phyloP scores from a whole-genome alignment of 2,888 invertebrate species.

The Lydus trimaculatus region DNA sequence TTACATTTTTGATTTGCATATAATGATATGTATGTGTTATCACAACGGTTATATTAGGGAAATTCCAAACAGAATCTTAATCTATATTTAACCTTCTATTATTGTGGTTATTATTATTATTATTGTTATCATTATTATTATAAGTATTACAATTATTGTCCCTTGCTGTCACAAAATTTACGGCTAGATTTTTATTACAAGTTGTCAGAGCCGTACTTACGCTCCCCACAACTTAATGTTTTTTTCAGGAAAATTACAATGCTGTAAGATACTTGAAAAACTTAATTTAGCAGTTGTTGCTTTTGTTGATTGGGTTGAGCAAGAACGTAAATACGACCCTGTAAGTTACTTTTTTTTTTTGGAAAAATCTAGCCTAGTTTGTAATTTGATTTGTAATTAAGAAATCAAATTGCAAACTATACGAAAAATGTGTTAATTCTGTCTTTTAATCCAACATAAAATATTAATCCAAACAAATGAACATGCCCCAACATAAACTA shows the following conservation, averaged over 20 bases:
- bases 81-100: not conserved
- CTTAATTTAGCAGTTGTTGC: no score
- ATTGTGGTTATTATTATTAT: not conserved
- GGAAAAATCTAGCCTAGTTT: conserved; percentile 6
- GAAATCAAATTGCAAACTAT: not conserved
- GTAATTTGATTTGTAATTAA: not conserved
- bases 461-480: conserved; percentile 88
- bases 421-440: conserved; percentile 38
- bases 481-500: conserved; percentile 79
- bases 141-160: conserved; percentile 9
- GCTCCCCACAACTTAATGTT: no score
- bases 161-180: conserved; percentile 1
- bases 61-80: not conserved
- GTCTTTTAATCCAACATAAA: conserved; percentile 80
- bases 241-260: no score
- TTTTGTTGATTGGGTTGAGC: no score
- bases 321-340: no score
- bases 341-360: no score
- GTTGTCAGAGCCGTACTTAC: not conserved
- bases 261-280: no score
- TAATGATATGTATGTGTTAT: conserved; percentile 4
- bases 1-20: conserved; percentile 1
- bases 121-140: not conserved
- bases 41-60: not conserved
- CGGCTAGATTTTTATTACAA: not conserved